Evolutionary conservation across 1,140 invertebrate genomes (phyloP).

Genomic region (Drosophila kepulauana): DNA sequence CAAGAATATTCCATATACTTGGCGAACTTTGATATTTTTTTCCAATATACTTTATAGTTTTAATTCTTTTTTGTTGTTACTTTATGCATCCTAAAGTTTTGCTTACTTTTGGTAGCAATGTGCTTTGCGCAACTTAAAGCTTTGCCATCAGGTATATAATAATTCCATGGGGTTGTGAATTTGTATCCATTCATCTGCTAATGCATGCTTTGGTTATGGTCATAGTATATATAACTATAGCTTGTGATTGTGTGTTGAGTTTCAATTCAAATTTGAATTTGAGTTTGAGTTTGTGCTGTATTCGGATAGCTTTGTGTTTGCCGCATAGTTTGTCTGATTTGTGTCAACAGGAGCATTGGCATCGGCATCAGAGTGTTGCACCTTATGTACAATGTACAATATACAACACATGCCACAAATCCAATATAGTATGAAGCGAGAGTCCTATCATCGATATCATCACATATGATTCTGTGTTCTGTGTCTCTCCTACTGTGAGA

Average conservation of each 20-base stretch:
- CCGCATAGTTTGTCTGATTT: conserved; percentile 56
- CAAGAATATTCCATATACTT: too few relatives aligned
- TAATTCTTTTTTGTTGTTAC: too few relatives aligned
- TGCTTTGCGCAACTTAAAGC: too few relatives aligned
- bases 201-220: too few relatives aligned
- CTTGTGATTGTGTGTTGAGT: neutral
- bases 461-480: neutral
- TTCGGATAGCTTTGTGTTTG: conserved; percentile 31
- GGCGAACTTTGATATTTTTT: too few relatives aligned
- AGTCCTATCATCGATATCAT: conserved; percentile 1
- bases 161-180: too few relatives aligned
- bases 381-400: neutral
- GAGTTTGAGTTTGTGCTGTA: neutral
- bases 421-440: neutral
- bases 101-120: too few relatives aligned
- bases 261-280: neutral
- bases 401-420: neutral
- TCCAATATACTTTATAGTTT: too few relatives aligned
- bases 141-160: too few relatives aligned
- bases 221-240: too few relatives aligned
- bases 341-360: conserved; percentile 44
- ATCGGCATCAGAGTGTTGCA: neutral
- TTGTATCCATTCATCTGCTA: too few relatives aligned
- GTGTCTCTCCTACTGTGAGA: neutral
- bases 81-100: too few relatives aligned